Evolutionary conservation across 2,888 invertebrate species (phyloP), one percentile per base, ranked within the genome.

Genomic region (Nudaria mundana): DNA sequence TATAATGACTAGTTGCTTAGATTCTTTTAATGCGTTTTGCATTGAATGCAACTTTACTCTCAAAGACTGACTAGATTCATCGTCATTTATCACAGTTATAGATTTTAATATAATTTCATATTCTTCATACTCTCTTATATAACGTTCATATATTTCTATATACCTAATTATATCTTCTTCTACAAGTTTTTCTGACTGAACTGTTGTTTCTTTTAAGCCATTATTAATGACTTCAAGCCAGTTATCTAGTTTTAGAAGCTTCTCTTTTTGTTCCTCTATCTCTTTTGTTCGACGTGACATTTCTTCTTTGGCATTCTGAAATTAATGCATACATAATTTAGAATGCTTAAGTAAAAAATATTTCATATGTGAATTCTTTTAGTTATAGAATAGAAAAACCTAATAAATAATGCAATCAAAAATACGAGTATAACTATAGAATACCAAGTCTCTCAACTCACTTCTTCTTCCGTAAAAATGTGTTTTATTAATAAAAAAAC

Each of bases 1-100:
- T 49, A 87, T 84, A 56, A 85, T 90, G 71, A 93, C 91, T 67
- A 92, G 85, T 57, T 82, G 81, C 58, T 90, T 91, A 44, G 93
- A 92, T 71, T 93, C 92, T 23, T 88, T 81, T 58, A 94, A 88
- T 22, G 92, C 77, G 39, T 81, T 79, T 23, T 89, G 90, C 56
- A 92, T 89, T 22, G 80, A 78, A 56, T 79, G 82, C 52, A 94
- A 72, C 62, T 93, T 93, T 41, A 90, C 81, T 56, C 81, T 79
- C 54, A 93, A 79, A 10, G 74, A 64, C 48, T 85, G 87, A 87
- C 87, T 87, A 88, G 87, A 82, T 77, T 83, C 80, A 71, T 81
- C 83, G 56, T 71, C 61, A 68, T 69, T 74, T 75, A 81, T 79
- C 73, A 85, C 76, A 77, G 77, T 79, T 53, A 87, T 79, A 42